Base-by-base conservation (phyloP, 2,888 invertebrate species). In the Deilephila porcellus region DNA sequence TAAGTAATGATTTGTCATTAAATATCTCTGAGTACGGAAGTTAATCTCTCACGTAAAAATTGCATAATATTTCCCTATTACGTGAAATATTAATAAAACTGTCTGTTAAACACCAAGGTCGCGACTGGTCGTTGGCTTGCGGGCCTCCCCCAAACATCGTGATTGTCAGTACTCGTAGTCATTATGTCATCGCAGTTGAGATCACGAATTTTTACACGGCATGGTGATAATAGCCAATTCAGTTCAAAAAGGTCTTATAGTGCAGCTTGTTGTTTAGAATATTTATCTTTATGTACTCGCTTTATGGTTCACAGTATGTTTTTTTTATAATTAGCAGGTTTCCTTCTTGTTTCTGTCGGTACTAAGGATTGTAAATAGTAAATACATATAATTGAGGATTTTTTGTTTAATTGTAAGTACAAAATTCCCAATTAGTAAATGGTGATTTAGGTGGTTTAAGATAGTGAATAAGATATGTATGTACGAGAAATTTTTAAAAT, bases 41-140 rank as follows among this genome's bases (percentile, higher is more conserved):
- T 25, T 25, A 25, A 45, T 45, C 45, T 45, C 45, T 45, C 11
- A 11, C 11, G 11, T 45, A 11, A 56, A n/a, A n/a, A n/a, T 56
- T 56, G 56, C 1, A n/a, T 6, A n/a, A 56, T 19, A n/a, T n/a
- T 56, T n/a, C 5, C 7, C 19, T 17, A 56, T 67, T 25, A 4
- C 52, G 7, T 17, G n/a, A 74, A 74, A 63, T 52, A 71, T 60
- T 72, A 60, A 72, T 76, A 37, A 62, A 77, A 52, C 74, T 70
- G 67, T 74, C 72, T 78, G 85, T 79, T 81, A 77, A 75, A 78
- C 4, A 17, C 76, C 88, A 90, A 90, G 90, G 90, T 82, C 87
- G 85, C 74, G 77, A 56, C 74, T 89, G 87, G 87, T 86, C 87
- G 85, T 86, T 86, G 85, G 80, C 56, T 79, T 74, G 37, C 74